Evolutionary conservation across 2,888 invertebrate species (phyloP).

Genomic region (Brachynemurus nebulosus): DNA sequence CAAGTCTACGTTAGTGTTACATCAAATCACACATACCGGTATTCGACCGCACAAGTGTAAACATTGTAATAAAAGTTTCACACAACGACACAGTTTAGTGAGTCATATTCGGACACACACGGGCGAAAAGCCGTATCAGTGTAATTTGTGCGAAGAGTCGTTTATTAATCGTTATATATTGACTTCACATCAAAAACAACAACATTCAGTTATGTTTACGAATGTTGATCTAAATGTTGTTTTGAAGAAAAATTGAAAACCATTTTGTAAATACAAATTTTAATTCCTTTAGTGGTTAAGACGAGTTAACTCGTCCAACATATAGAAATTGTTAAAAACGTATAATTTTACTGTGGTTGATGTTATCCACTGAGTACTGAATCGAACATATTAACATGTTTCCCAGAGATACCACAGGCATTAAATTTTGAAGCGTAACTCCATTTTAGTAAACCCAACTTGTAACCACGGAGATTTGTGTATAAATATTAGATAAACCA

Average conservation of each 20-base stretch:
- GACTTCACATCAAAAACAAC: conserved; percentile 33
- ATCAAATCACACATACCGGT: conserved; percentile 7
- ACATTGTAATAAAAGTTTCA: conserved; percentile 36
- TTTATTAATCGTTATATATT: conserved; percentile 29
- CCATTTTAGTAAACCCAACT: no score
- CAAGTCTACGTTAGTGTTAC: not conserved
- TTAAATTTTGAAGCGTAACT: no score
- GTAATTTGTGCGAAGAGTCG: conserved; percentile 31
- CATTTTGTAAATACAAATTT: not conserved
- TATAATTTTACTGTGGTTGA: not conserved
- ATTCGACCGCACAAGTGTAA: conserved; percentile 25
- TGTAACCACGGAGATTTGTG: no score
- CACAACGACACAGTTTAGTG: conserved; percentile 36
- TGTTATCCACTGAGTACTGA: no score
- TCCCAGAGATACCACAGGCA: no score
- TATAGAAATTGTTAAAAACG: not conserved
- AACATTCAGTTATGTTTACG: not conserved
- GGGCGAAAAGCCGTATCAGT: conserved; percentile 35
- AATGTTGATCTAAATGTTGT: not conserved
- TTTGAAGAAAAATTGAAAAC: not conserved
- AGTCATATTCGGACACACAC: conserved; percentile 25
- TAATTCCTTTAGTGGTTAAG: not conserved
- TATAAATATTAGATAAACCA: no score
- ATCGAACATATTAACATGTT: no score
- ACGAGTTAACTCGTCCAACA: no score